Percentiles rank a stretch among this genome's conserved stretches.
Evolutionary conservation across 1,140 invertebrate species (phyloP).

Genomic region (Drosophila sp.): DNA sequence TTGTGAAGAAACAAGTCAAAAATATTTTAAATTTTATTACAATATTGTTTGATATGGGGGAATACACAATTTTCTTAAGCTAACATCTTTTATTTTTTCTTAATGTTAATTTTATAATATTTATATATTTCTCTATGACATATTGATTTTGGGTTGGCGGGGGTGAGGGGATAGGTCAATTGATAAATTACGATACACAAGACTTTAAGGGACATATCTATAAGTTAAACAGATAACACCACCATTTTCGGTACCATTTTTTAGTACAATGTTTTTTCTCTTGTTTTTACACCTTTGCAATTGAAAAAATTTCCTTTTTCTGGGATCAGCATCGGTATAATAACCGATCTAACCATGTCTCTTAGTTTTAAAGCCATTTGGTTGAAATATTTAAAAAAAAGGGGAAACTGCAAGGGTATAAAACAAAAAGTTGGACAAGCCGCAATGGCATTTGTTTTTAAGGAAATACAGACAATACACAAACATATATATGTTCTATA

Average conservation of each 20-base stretch:
- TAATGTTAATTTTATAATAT: background rate
- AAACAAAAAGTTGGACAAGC: background rate
- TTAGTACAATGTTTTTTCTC: too few species aligned
- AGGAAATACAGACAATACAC: slow-evolving; percentile 2
- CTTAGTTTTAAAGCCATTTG: background rate
- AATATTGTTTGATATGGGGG: slow-evolving; percentile 8
- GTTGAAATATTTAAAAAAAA: too few species aligned
- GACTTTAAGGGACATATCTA: background rate
- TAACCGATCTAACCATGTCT: background rate
- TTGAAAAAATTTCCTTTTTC: background rate
- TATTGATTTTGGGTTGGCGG: background rate
- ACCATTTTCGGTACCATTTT: too few species aligned
- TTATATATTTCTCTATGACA: slow-evolving; percentile 6
- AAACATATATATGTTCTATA: background rate
- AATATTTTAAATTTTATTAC: slow-evolving; percentile 5
- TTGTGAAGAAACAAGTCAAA: background rate
- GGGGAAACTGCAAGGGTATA: too few species aligned
- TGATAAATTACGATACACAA: slow-evolving; percentile 10
- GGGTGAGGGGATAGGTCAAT: background rate
- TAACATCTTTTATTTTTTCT: background rate
- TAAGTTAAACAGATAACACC: background rate
- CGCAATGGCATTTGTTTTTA: background rate
- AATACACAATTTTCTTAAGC: slow-evolving; percentile 8
- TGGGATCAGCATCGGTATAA: background rate
- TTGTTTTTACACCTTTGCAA: background rate